These are phyloP conservation scores for Trichosurus vulpecula DNA, from an alignment of 2,797 vertebrate species.

Conservation along the genomic window DNA sequence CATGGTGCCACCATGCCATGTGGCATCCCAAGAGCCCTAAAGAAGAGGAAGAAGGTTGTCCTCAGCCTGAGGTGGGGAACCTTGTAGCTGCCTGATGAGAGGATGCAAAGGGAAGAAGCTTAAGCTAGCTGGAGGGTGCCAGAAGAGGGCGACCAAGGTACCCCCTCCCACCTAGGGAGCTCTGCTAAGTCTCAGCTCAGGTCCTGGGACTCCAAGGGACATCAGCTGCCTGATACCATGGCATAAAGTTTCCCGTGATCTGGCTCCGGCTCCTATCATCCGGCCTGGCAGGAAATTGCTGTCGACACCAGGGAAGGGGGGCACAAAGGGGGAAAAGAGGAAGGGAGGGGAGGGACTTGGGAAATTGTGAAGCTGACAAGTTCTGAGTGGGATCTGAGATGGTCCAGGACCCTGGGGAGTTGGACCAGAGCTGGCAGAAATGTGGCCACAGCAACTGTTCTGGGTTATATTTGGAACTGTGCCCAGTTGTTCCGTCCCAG, in stretches of 20 bases:
- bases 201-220: slow-evolving; percentile 70
- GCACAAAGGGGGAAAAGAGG: slow-evolving; percentile 22
- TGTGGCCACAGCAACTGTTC: not conserved
- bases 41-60: not conserved
- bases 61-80: not conserved
- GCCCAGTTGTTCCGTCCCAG: not conserved
- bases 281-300: slow-evolving; percentile 80
- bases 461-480: not conserved
- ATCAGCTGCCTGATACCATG: slow-evolving; percentile 38
- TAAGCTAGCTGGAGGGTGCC: not conserved
- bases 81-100: not conserved
- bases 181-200: slow-evolving; percentile 81
- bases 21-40: not conserved
- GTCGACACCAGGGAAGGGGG: slow-evolving; percentile 76
- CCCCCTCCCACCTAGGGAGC: not conserved
- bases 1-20: not conserved
- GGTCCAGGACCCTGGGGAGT: not conserved
- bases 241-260: slow-evolving; percentile 76
- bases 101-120: not conserved
- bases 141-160: not conserved
- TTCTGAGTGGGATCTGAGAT: slow-evolving; percentile 33
- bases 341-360: not conserved
- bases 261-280: slow-evolving; percentile 80
- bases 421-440: not conserved
- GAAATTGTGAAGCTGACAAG: slow-evolving; percentile 16